Conservation (phyloP, 2,113 vertebrate species). For the Psilopogon haemacephalus region DNA sequence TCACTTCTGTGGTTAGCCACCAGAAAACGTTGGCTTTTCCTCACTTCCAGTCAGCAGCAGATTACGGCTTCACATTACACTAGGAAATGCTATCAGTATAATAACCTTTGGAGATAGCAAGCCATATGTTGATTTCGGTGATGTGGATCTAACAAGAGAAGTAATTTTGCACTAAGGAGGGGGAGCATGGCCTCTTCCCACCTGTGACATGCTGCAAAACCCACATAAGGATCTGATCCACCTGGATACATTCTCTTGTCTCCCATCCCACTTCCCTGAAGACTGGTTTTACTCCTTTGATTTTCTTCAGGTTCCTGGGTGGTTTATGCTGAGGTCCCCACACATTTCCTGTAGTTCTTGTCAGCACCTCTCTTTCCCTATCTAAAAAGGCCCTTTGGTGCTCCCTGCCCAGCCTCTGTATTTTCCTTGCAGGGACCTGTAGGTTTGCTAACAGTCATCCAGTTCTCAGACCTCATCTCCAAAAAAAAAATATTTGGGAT, state of each 20-base stretch:
- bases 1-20: background rate
- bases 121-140: conserved; percentile 49
- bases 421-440: background rate
- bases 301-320: background rate
- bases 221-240: background rate
- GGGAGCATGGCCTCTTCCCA: background rate
- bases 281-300: background rate
- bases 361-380: background rate
- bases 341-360: background rate
- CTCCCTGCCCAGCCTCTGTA: accelerated
- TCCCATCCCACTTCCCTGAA: background rate
- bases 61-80: background rate
- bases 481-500: background rate
- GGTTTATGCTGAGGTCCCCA: background rate
- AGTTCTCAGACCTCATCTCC: background rate
- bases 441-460: background rate
- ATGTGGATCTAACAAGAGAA: background rate
- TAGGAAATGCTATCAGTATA: conserved; percentile 32
- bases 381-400: background rate
- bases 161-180: background rate
- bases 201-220: background rate
- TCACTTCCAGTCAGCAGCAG: conserved; percentile 27
- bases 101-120: conserved; percentile 44
- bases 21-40: conserved; percentile 36
- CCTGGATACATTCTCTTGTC: background rate